Base-by-base conservation (phyloP, 2,888 invertebrate species). In the Drosophila eohydei region DNA sequence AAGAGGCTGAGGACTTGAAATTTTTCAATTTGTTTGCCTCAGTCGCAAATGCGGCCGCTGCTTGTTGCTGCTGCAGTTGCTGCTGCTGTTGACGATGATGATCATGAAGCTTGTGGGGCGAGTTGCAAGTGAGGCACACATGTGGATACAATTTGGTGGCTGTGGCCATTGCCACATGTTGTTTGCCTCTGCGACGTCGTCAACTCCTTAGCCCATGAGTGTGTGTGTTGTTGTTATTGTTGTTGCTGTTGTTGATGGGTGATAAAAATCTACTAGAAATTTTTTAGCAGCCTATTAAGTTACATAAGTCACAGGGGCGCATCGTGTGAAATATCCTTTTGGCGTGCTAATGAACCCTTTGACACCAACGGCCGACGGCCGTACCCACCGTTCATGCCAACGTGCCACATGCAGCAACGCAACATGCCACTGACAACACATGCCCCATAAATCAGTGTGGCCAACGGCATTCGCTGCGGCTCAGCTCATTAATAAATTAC, bases 101-200 rank as follows among this genome's bases (percentile, higher is more conserved):
- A 82, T 75, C 73, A 80, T 78, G 46, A 61, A 54, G 68, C 64
- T 77, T 65, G 71, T 71, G 78, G 81, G 71, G 86, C 54, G 66
- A 71, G 59, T 32, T 55, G 71, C 41, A 60, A 48, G 44, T 32
- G 50, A 32, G 62, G 74, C 79, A 83, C 86, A 86, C 87, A 87
- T 86, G 88, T 87, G 87, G 81, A 81, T 86, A 69, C 86, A 88
- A 88, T 88, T 88, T 86, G 84, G 82, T 82, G 82, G 82, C 80
- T 74, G 79, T 66, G 80, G 84, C 72, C 72, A 80, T 83, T 79
- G 86, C 86, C 88, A 88, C 89, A 88, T 88, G 88, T 81, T 86
- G 81, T 79, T 79, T 70, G 82, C 77, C 70, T 68, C 36, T 60
- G 60, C 73, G 48, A 57, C 76, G 71, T 68, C 71, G 67, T 64